Evolutionary conservation across 2,888 invertebrate species (phyloP).

Genomic region (Argyresthia albistria): DNA sequence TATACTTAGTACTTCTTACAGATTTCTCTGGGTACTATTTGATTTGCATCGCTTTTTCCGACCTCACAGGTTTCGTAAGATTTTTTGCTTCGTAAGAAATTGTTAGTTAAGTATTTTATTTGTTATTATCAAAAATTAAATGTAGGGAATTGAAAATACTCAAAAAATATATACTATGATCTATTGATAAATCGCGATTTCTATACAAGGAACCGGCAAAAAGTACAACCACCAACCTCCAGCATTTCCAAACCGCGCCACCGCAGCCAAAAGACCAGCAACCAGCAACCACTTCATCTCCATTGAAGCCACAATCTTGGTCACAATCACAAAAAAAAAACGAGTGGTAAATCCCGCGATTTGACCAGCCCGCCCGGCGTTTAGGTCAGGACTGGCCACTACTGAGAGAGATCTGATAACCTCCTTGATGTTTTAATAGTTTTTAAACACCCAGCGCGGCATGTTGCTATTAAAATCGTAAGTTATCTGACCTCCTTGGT

Average conservation of each 20-base stretch:
- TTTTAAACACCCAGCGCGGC: neutral
- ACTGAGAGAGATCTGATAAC: neutral
- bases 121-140: neutral
- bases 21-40: no score
- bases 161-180: neutral
- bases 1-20: no score
- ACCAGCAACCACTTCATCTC: constrained; percentile 55
- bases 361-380: neutral
- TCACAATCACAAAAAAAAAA: constrained; percentile 3
- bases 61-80: no score
- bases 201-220: neutral
- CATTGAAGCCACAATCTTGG: constrained; percentile 17
- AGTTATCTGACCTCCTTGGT: neutral
- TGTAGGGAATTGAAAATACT: neutral
- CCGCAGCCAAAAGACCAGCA: constrained; percentile 36
- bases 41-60: no score
- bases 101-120: neutral
- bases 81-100: no score
- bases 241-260: constrained; percentile 33
- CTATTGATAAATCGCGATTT: neutral
- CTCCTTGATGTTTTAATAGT: neutral
- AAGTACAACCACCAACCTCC: constrained; percentile 32
- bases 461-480: neutral
- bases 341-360: neutral
- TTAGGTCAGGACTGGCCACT: constrained; percentile 1